Percentiles rank a stretch among this genome's conserved stretches.
These are phyloP conservation scores for Dolichopus griseipennis DNA, from an alignment of 2,888 invertebrate species.

Conservation along the genomic window DNA sequence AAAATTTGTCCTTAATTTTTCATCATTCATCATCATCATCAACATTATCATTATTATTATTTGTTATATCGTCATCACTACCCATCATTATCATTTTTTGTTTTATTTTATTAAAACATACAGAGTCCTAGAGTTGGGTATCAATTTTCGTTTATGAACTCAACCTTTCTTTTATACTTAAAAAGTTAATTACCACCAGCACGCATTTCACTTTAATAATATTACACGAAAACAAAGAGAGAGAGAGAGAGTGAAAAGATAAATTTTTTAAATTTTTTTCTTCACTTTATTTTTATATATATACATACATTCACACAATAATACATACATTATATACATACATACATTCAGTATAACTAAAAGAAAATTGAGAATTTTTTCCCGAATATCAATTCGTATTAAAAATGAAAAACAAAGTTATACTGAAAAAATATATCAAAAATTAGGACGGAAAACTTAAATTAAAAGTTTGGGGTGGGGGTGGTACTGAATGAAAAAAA, in stretches of 20 bases:
- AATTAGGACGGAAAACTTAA: background rate
- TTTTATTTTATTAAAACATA: background rate
- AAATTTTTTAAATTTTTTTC: background rate
- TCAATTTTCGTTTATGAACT: too few relatives aligned
- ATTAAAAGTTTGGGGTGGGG: background rate
- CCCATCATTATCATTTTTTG: too few relatives aligned
- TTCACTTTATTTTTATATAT: background rate
- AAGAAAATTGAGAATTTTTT: constrained; percentile 2
- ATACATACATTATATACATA: too few relatives aligned
- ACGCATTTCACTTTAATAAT: background rate
- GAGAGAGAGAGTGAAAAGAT: background rate
- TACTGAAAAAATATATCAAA: background rate
- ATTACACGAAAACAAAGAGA: background rate
- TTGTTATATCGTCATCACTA: too few relatives aligned
- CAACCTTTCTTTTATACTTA: background rate
- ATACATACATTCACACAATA: background rate
- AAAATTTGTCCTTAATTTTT: too few relatives aligned
- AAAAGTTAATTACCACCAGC: background rate
- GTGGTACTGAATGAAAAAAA: too few relatives aligned
- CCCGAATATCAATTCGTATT: background rate
- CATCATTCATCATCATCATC: too few relatives aligned
- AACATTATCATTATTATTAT: too few relatives aligned
- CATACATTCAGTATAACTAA: background rate
- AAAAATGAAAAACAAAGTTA: background rate
- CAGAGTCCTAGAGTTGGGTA: too few relatives aligned